phyloP scores from a whole-genome alignment of 2,113 vertebrate species.

The Phalacrocorax brasilianus region DNA sequence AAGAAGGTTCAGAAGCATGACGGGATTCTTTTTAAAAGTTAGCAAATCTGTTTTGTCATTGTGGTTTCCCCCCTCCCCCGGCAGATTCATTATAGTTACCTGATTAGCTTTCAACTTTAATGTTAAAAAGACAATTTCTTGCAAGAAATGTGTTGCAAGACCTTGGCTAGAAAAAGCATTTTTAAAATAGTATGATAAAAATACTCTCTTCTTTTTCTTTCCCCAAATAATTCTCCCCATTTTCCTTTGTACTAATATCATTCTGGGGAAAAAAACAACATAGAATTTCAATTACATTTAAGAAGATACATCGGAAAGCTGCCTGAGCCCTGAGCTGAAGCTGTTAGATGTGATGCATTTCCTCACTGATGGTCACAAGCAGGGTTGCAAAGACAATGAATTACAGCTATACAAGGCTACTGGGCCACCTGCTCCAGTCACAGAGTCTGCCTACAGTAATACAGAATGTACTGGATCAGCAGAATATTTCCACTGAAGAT shows the following conservation, averaged over 20 bases:
- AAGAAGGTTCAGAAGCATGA: not conserved
- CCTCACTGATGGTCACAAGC: not conserved
- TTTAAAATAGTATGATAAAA: not conserved
- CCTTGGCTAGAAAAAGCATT: not conserved
- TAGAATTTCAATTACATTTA: not conserved
- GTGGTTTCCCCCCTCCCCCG: not conserved
- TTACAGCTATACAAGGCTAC: not conserved
- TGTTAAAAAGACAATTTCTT: conserved; percentile 5
- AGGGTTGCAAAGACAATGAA: not conserved
- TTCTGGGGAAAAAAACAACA: not conserved
- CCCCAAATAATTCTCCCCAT: not conserved
- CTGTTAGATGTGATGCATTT: not conserved
- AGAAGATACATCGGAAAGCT: not conserved
- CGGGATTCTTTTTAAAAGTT: not conserved
- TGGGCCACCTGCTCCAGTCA: not conserved
- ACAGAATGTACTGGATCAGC: not conserved
- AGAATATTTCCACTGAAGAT: not conserved
- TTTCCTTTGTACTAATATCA: not conserved
- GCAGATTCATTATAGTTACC: not conserved
- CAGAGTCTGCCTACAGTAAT: not conserved
- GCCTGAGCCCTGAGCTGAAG: not conserved
- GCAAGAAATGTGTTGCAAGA: not conserved
- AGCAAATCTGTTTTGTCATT: not conserved
- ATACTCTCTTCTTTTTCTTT: not conserved
- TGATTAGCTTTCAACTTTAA: conserved; percentile 19